Conservation (phyloP, 2,888 invertebrate genomes). For the Scaptomyza parva region DNA sequence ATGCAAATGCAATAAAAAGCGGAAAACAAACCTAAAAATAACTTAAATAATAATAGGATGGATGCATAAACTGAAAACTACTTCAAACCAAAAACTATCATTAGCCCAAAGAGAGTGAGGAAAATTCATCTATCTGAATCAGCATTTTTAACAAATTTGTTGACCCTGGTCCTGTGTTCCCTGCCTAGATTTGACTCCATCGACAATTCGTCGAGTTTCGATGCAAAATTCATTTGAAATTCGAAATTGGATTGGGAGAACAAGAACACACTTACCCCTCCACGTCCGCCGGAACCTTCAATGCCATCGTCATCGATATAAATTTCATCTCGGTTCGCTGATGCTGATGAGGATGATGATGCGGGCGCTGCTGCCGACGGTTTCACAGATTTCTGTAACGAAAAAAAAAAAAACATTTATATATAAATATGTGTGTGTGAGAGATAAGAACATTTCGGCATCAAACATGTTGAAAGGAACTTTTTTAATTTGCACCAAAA, state of each 20-base stretch:
- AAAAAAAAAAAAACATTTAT: constrained; percentile 6
- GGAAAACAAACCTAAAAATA: constrained; percentile 23
- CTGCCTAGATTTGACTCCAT: background rate
- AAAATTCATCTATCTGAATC: constrained; percentile 3
- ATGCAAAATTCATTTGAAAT: constrained; percentile 36
- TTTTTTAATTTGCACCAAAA: constrained; percentile 64
- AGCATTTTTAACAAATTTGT: constrained; percentile 10
- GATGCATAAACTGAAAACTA: constrained; percentile 20
- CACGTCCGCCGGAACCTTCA: constrained; percentile 89
- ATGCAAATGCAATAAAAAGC: constrained; percentile 39
- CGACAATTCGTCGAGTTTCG: background rate
- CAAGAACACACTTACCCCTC: constrained; percentile 86
- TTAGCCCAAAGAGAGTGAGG: constrained; percentile 9
- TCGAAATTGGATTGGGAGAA: constrained; percentile 8
- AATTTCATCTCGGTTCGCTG: constrained; percentile 86
- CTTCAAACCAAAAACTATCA: constrained; percentile 9
- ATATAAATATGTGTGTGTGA: constrained; percentile 6
- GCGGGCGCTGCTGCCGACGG: constrained; percentile 75
- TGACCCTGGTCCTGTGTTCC: constrained; percentile 15
- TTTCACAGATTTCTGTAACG: constrained; percentile 82
- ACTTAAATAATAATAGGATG: constrained; percentile 8
- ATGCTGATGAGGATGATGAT: constrained; percentile 58
- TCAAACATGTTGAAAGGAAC: constrained; percentile 54
- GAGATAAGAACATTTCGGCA: constrained; percentile 12
- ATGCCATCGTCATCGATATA: constrained; percentile 92